Evolutionary conservation across 2,113 vertebrate species (phyloP).

Genomic region (Anhinga rufa): DNA sequence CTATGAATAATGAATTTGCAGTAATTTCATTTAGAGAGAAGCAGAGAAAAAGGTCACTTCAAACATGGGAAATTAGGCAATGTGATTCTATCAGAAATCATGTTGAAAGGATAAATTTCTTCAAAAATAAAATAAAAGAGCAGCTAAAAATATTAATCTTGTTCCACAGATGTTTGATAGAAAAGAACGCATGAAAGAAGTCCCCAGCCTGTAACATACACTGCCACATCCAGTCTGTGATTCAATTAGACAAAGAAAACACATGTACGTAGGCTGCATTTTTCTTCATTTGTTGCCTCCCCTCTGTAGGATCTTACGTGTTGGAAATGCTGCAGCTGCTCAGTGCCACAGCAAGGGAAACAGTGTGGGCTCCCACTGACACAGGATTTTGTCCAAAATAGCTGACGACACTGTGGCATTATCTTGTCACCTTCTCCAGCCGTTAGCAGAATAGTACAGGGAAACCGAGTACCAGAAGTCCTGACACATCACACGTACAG

Average conservation of each 20-base stretch:
- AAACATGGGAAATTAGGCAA: conserved; percentile 15
- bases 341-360: neutral
- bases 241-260: neutral
- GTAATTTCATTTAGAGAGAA: conserved; percentile 34
- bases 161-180: neutral
- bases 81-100: conserved; percentile 9
- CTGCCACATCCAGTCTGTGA: neutral
- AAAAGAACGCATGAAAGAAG: neutral
- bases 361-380: neutral
- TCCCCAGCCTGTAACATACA: neutral
- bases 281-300: neutral
- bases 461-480: neutral
- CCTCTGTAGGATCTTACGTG: neutral
- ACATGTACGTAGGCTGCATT: neutral
- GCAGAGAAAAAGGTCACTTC: conserved; percentile 26
- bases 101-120: neutral
- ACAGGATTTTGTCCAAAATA: neutral
- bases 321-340: neutral
- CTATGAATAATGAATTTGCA: conserved; percentile 36
- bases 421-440: neutral
- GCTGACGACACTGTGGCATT: neutral
- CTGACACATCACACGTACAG: neutral
- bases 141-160: conserved; percentile 13
- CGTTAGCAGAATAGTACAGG: neutral
- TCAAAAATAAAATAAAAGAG: neutral